A percentile compares a stretch with the other conserved stretches of the same genome.
Conservation (phyloP, 2,113 vertebrate genomes). For the Myiozetetes cayanensis region DNA sequence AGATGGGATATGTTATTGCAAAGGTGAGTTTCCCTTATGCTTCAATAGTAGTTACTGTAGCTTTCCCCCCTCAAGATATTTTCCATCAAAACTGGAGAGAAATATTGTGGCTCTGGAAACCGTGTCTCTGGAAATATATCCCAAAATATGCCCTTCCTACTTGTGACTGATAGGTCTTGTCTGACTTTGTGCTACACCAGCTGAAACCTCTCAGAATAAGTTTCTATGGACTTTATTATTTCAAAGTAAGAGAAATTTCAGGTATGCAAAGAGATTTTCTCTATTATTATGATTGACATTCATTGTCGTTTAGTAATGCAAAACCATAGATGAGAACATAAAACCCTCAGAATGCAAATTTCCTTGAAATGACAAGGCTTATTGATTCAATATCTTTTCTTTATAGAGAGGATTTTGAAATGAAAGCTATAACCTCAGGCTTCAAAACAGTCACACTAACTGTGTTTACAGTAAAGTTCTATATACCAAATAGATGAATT, state of each 20-base stretch:
- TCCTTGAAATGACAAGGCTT: not conserved
- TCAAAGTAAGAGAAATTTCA: conserved; percentile 1
- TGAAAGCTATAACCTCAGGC: conserved; percentile 14
- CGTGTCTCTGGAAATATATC: not conserved
- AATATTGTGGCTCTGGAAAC: not conserved
- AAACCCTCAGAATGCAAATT: not conserved
- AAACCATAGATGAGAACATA: not conserved
- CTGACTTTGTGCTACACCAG: not conserved
- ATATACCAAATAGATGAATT: not conserved
- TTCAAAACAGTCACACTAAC: conserved; percentile 1
- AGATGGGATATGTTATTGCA: not conserved
- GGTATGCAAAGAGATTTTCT: not conserved
- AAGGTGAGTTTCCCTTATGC: not conserved
- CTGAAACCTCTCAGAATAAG: not conserved
- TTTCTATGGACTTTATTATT: not conserved
- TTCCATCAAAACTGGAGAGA: not conserved
- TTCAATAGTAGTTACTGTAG: not conserved
- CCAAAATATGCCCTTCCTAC: not conserved
- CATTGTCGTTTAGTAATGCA: conserved; percentile 3
- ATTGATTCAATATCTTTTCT: conserved; percentile 18
- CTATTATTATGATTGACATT: not conserved
- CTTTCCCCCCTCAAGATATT: not conserved
- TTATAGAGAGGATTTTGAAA: conserved; percentile 21
- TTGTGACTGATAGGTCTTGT: not conserved
- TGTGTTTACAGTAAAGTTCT: not conserved